phyloP scores from a whole-genome alignment of 2,888 invertebrate species.

The Congeria kusceri region DNA sequence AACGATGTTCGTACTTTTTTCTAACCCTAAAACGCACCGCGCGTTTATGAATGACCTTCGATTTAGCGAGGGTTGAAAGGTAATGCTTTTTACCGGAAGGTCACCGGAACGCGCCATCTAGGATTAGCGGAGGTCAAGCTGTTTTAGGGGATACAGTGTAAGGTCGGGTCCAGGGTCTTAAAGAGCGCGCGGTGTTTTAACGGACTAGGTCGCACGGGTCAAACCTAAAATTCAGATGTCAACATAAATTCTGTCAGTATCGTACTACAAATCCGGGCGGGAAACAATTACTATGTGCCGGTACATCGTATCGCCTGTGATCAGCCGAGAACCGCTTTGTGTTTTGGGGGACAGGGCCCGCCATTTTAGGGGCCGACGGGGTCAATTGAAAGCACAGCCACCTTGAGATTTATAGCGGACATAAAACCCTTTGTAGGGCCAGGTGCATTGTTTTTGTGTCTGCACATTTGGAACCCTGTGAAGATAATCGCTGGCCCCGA shows the following conservation, averaged over 20 bases:
- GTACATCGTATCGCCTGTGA: no score
- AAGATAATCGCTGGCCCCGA: not conserved
- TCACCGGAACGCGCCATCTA: not conserved
- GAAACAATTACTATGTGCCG: no score
- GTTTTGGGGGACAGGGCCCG: no score
- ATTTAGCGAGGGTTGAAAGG: no score
- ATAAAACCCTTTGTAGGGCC: not conserved
- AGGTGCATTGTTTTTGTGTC: conserved; percentile 1
- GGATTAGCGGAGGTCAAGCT: not conserved
- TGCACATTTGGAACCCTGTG: not conserved
- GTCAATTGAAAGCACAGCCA: conserved; percentile 2
- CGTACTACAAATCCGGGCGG: conserved; percentile 4
- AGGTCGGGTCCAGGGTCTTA: conserved; percentile 1
- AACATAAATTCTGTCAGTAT: conserved; percentile 38
- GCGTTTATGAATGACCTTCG: no score
- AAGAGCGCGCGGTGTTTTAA: conserved; percentile 2
- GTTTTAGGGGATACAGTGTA: conserved; percentile 1
- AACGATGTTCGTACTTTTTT: no score
- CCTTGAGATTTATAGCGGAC: not conserved
- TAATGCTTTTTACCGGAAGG: conserved; percentile 5
- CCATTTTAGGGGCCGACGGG: not conserved
- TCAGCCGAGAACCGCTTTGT: no score
- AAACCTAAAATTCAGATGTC: conserved; percentile 44
- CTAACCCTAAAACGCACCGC: no score
- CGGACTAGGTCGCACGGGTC: conserved; percentile 34